phyloP scores from a whole-genome alignment of 2,797 vertebrate species.

The Eupleurogrammus muticus region DNA sequence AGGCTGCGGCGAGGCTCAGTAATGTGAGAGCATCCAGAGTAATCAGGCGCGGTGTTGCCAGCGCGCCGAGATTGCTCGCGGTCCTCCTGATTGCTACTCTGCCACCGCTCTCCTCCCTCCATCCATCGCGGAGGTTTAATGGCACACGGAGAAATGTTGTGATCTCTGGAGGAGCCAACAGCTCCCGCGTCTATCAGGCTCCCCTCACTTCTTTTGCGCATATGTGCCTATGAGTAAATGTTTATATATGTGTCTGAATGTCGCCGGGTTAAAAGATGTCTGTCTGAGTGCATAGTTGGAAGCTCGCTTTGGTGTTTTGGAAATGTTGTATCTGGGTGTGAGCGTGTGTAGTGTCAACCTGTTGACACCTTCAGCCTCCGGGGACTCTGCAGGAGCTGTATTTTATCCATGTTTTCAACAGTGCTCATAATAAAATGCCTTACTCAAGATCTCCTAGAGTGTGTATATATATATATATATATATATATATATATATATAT shows the following conservation, averaged over 20 bases:
- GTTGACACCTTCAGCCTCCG: conserved; percentile 54
- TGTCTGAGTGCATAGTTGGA: conserved; percentile 36
- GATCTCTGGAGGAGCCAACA: conserved; percentile 65
- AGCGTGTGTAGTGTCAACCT: conserved; percentile 37
- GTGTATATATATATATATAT: too few species aligned
- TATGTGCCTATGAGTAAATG: conserved; percentile 37
- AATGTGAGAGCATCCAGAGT: conserved; percentile 26
- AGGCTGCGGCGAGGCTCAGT: conserved; percentile 4
- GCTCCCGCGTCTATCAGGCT: conserved; percentile 56
- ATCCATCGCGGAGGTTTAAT: conserved; percentile 66
- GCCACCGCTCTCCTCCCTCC: conserved; percentile 27
- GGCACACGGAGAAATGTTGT: conserved; percentile 65
- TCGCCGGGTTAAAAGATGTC: conserved; percentile 39
- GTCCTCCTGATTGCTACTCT: conserved; percentile 37
- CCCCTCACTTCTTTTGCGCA: conserved; percentile 48
- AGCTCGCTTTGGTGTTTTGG: not conserved
- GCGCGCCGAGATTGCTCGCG: conserved; percentile 23
- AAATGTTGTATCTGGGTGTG: conserved; percentile 16
- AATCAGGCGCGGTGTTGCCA: conserved; percentile 36
- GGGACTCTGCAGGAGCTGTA: conserved; percentile 38
- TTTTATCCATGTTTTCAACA: conserved; percentile 49
- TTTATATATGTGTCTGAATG: conserved; percentile 42
- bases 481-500: too few species aligned
- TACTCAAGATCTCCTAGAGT: conserved; percentile 26
- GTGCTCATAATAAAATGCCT: conserved; percentile 56